Conservation (phyloP, 2,888 invertebrate genomes). For the Lamellibrachia columna region DNA sequence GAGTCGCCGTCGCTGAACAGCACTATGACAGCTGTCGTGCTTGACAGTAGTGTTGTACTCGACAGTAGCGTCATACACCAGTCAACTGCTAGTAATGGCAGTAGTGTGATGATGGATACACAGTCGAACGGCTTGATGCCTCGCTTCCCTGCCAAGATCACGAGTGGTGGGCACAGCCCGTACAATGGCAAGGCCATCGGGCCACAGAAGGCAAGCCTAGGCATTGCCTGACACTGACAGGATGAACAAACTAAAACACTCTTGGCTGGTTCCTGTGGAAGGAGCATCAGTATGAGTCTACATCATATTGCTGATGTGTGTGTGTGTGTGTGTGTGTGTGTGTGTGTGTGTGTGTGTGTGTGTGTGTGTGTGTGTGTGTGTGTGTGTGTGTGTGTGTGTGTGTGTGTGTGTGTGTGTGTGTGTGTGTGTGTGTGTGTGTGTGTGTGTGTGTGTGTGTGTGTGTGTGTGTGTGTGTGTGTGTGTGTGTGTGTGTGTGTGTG, state of each 20-base stretch:
- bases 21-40: neutral
- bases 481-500: neutral
- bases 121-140: neutral
- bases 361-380: too few relatives aligned
- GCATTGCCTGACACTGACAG: neutral
- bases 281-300: neutral
- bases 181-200: slow-evolving; percentile 30
- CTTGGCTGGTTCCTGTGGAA: neutral
- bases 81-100: slow-evolving; percentile 18
- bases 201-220: neutral
- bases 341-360: too few relatives aligned
- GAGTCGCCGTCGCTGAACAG: neutral
- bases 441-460: neutral
- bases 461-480: neutral
- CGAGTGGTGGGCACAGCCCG: slow-evolving; percentile 37
- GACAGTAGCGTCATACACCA: neutral
- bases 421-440: neutral
- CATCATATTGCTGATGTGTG: neutral
- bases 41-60: neutral
- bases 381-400: neutral
- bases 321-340: neutral
- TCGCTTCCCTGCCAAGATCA: slow-evolving; percentile 31
- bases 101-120: neutral
- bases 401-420: neutral
- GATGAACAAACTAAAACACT: neutral